Conservation (phyloP, 2,113 vertebrate genomes). For the Globicephala melas region DNA sequence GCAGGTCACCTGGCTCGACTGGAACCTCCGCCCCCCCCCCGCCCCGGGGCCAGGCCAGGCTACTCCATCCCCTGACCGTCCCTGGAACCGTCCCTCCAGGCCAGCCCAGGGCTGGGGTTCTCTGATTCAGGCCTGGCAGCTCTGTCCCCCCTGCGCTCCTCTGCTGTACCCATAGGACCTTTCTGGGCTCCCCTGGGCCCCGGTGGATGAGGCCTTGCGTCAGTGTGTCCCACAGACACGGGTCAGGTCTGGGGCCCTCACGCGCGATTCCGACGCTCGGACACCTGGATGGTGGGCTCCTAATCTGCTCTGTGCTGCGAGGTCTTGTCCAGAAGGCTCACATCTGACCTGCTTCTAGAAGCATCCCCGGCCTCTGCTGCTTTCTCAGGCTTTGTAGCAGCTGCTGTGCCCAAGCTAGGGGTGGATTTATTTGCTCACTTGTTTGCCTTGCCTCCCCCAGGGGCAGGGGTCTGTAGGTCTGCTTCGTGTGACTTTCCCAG, state of each 20-base stretch:
- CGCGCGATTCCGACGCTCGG: accelerated
- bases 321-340: not conserved
- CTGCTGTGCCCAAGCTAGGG: accelerated
- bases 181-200: not conserved
- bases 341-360: too few relatives aligned
- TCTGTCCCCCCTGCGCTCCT: accelerated
- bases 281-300: accelerated
- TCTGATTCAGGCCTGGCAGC: not conserved
- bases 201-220: accelerated
- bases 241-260: not conserved
- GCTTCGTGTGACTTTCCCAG: not conserved
- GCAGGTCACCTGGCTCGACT: too few relatives aligned
- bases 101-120: not conserved
- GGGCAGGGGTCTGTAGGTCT: too few relatives aligned
- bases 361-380: not conserved
- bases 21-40: too few relatives aligned
- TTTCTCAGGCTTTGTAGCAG: accelerated
- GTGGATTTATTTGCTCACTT: too few relatives aligned
- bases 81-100: not conserved
- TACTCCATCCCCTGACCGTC: too few relatives aligned
- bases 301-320: not conserved
- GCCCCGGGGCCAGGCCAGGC: not conserved
- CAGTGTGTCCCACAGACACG: accelerated
- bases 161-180: not conserved
- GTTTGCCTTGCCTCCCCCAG: not conserved